Percentiles rank a stretch among this genome's conserved stretches.
These are phyloP conservation scores for Bungarus multicinctus DNA, from an alignment of 2,113 vertebrate species.

Conservation along the genomic window DNA sequence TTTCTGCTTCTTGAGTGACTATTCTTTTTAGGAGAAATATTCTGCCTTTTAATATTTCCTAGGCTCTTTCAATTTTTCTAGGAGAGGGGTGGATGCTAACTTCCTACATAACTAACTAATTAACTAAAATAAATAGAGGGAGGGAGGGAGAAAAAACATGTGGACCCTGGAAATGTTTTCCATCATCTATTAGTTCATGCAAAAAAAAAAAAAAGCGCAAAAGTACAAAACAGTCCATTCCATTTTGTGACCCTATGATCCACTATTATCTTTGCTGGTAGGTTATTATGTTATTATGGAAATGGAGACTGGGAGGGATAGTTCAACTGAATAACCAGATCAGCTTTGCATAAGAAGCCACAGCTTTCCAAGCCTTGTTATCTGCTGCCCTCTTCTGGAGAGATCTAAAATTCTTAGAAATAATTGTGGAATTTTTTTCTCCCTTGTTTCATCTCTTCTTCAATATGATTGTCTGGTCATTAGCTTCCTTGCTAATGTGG, in stretches of 20 bases:
- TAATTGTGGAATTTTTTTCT: not conserved
- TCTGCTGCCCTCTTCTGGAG: conserved; percentile 17
- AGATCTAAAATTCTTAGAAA: not conserved
- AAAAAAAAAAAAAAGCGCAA: not conserved
- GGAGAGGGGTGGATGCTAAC: too few relatives aligned
- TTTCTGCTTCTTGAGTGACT: too few relatives aligned
- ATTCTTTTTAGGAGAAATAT: too few relatives aligned
- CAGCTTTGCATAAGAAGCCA: not conserved
- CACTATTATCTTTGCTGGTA: not conserved
- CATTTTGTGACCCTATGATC: not conserved
- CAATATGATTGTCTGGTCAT: not conserved
- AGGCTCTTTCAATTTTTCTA: too few relatives aligned
- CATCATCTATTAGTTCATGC: not conserved
- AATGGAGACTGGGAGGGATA: not conserved
- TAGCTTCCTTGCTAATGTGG: not conserved
- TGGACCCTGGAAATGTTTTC: not conserved
- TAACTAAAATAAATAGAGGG: too few relatives aligned
- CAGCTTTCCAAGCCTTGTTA: not conserved
- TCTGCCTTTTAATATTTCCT: too few relatives aligned
- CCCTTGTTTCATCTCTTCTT: not conserved
- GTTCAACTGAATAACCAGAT: not conserved
- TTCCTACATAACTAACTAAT: too few relatives aligned
- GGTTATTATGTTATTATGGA: not conserved
- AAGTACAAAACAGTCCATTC: not conserved
- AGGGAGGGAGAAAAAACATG: not conserved